These are phyloP conservation scores for Shinisaurus crocodilurus DNA, from an alignment of 2,113 vertebrate genomes.

Conservation along the genomic window DNA sequence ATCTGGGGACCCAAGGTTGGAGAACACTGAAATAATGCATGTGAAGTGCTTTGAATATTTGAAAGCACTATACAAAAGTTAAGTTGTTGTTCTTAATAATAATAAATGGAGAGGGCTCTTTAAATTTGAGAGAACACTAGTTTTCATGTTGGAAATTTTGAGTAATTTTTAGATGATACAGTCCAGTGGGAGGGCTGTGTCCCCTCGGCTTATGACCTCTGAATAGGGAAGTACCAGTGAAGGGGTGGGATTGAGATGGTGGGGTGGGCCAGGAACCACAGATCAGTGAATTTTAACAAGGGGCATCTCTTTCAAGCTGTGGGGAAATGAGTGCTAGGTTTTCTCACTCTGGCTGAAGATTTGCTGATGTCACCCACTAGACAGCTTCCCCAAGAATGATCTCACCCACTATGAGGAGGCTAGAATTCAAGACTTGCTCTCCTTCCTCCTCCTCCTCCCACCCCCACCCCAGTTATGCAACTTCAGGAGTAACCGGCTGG, in stretches of 20 bases:
- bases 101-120: background rate
- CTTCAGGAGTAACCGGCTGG: background rate
- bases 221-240: background rate
- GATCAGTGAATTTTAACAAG: background rate
- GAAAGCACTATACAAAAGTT: background rate
- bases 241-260: no score
- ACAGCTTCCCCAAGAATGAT: background rate
- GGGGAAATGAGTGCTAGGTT: background rate
- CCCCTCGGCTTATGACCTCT: no score
- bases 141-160: background rate
- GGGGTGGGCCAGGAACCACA: fast-evolving
- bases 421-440: background rate
- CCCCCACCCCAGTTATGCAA: background rate
- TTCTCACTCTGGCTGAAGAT: background rate
- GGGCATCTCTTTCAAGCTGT: background rate
- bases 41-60: background rate
- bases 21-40: no score
- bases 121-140: background rate
- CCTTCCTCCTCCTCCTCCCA: no score
- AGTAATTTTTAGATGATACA: background rate
- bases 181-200: no score
- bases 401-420: background rate
- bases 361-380: background rate
- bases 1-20: no score
- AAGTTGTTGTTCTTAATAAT: no score